Percentiles rank a stretch among this genome's conserved stretches.
Evolutionary conservation across 2,797 vertebrate genomes (phyloP).

Genomic region (Pristis pectinata): DNA sequence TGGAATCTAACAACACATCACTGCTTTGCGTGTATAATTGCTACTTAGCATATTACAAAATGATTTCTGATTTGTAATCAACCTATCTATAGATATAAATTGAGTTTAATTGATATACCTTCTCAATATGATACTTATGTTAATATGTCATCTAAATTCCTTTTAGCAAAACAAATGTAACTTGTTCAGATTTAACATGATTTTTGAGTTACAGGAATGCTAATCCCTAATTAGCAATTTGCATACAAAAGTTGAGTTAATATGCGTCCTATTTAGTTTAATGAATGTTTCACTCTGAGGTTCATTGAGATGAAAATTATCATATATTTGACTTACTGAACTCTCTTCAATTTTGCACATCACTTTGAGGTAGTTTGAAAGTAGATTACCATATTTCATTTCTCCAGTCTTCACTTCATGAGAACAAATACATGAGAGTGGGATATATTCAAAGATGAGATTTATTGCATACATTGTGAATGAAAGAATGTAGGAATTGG

Average conservation of each 20-base stretch:
- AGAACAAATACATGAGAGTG: neutral
- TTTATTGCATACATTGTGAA: too few species aligned
- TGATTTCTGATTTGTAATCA: conserved; percentile 12
- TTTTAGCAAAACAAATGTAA: neutral
- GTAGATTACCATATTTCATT: conserved; percentile 27
- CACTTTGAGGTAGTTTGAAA: neutral
- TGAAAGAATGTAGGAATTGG: too few species aligned
- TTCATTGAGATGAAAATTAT: neutral
- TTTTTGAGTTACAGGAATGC: neutral
- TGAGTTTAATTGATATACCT: conserved; percentile 29
- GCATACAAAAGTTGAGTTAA: conserved; percentile 11
- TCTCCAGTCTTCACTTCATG: neutral
- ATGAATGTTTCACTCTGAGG: neutral
- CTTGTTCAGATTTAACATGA: neutral
- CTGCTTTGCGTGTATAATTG: neutral
- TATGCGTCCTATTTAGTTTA: conserved; percentile 20
- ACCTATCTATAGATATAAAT: conserved; percentile 22
- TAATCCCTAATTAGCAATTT: conserved; percentile 18
- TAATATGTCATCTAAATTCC: neutral
- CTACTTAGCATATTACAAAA: conserved; percentile 5
- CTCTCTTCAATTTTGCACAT: conserved; percentile 1
- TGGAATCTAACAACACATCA: neutral
- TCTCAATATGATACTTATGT: neutral
- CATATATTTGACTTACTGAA: conserved; percentile 11
- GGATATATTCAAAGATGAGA: too few species aligned